These are phyloP conservation scores for Andrena hattorfiana DNA, from an alignment of 2,888 invertebrate genomes.

Conservation along the genomic window DNA sequence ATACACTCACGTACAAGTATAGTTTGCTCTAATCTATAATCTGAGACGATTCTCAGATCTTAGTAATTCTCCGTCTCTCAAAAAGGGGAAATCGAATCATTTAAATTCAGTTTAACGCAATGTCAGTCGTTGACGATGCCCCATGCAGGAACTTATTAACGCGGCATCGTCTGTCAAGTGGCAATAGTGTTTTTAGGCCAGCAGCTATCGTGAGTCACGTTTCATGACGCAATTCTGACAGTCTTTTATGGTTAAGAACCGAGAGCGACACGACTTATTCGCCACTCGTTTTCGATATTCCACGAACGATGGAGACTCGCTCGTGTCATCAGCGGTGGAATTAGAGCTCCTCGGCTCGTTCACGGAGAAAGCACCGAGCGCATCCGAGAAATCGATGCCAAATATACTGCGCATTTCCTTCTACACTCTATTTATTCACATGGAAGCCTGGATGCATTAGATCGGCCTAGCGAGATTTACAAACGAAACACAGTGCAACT, in stretches of 20 bases:
- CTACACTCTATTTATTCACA: slow-evolving; percentile 1
- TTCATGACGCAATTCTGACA: slow-evolving; percentile 74
- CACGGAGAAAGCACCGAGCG: neutral
- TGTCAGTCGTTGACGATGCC: slow-evolving; percentile 26
- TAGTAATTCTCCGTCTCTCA: neutral
- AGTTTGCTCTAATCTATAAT: neutral
- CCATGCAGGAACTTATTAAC: slow-evolving; percentile 57
- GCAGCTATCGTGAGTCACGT: slow-evolving; percentile 71
- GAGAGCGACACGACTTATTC: slow-evolving; percentile 47
- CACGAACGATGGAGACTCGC: slow-evolving; percentile 34
- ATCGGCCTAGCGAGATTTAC: slow-evolving; percentile 9
- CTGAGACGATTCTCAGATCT: neutral
- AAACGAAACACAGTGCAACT: neutral
- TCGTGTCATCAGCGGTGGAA: slow-evolving; percentile 12
- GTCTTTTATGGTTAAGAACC: slow-evolving; percentile 79
- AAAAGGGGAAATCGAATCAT: neutral
- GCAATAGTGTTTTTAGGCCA: slow-evolving; percentile 72
- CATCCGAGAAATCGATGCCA: neutral
- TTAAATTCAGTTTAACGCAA: slow-evolving; percentile 5
- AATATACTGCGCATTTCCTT: neutral
- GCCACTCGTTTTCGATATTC: slow-evolving; percentile 57
- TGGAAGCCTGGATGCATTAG: neutral
- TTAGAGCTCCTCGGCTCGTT: slow-evolving; percentile 27
- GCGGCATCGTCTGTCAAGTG: slow-evolving; percentile 42
- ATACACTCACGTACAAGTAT: neutral